Conservation (phyloP, 1,140 invertebrate genomes). For the Matsumurasca onukii region DNA sequence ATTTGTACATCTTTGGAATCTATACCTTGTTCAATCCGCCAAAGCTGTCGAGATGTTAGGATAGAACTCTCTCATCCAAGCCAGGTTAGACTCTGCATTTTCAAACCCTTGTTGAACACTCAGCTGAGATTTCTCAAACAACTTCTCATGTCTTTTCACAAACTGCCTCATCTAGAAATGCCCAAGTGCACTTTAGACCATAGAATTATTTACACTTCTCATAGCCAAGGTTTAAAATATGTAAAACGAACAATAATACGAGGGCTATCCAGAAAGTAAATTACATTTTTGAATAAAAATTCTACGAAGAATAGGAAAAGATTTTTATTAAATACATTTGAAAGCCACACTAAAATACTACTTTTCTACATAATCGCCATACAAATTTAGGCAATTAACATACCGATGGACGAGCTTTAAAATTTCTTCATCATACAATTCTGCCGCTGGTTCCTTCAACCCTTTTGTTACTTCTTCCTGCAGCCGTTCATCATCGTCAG, state of each 20-base stretch:
- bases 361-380: no score
- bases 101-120: neutral
- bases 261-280: neutral
- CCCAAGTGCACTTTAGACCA: neutral
- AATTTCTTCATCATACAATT: no score
- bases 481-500: no score
- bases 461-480: no score
- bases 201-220: neutral
- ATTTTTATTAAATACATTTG: no score
- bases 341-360: no score
- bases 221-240: neutral
- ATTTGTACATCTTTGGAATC: no score
- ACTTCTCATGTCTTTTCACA: neutral
- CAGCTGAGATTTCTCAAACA: neutral
- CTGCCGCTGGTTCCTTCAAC: no score
- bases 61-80: neutral
- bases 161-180: neutral
- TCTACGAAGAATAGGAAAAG: neutral
- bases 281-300: neutral
- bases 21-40: no score
- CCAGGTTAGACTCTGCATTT: neutral
- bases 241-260: neutral
- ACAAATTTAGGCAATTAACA: no score
- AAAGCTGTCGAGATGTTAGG: neutral
- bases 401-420: no score